These are phyloP conservation scores for Cantharis rufa DNA, from an alignment of 2,888 invertebrate genomes.

Conservation along the genomic window DNA sequence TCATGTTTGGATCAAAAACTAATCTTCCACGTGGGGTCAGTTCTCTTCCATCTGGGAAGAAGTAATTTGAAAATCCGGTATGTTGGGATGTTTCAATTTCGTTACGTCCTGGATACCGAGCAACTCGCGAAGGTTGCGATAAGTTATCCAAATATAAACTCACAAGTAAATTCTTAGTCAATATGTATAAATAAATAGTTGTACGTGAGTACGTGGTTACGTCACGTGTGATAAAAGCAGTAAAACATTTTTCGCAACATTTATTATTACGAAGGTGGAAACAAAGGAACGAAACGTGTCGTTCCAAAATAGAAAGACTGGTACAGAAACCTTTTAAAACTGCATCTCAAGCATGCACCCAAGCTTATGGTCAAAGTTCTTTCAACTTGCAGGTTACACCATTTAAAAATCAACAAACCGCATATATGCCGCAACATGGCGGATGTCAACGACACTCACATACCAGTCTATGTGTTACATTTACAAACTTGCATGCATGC, in stretches of 20 bases:
- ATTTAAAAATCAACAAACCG: neutral
- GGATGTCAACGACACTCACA: constrained; percentile 1
- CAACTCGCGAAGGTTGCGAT: neutral
- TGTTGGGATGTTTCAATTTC: neutral
- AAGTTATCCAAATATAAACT: neutral
- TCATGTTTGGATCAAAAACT: neutral
- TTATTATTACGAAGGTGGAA: neutral
- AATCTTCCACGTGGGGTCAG: neutral
- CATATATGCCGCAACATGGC: constrained; percentile 2
- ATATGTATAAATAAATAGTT: neutral
- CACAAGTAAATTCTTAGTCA: neutral
- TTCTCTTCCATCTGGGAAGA: neutral
- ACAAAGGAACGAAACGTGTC: neutral
- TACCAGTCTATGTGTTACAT: neutral
- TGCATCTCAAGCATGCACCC: neutral
- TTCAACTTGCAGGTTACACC: neutral
- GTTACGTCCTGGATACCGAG: neutral
- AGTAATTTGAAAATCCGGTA: neutral
- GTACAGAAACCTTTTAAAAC: neutral
- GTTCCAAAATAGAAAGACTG: neutral
- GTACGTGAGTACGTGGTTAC: neutral
- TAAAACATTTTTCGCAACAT: neutral
- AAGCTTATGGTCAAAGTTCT: neutral
- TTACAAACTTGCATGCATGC: neutral
- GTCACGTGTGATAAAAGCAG: neutral